A percentile compares a stretch with the other conserved stretches of the same genome.
Evolutionary conservation across 1,140 invertebrate genomes (phyloP).

Genomic region (Lepidurus arcticus): DNA sequence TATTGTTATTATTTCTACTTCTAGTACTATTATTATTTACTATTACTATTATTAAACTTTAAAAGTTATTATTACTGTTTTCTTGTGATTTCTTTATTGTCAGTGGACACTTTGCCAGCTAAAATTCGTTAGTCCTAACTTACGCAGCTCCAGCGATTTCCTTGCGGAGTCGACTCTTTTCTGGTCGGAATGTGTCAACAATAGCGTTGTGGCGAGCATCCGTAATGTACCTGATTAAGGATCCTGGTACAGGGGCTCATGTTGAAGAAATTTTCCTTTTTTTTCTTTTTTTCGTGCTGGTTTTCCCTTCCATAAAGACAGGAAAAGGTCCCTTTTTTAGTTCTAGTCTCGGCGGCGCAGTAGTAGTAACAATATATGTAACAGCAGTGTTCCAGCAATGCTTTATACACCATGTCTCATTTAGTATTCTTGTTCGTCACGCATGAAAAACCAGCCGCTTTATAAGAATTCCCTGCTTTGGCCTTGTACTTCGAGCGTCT

Average conservation of each 20-base stretch:
- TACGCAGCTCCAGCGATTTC: no score
- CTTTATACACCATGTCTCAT: background rate
- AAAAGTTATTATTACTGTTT: no score
- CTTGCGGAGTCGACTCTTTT: no score
- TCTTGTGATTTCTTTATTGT: no score
- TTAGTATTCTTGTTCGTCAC: slow-evolving; percentile 6
- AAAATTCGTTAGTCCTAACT: no score
- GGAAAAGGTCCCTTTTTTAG: background rate
- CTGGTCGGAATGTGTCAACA: background rate
- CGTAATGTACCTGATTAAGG: background rate
- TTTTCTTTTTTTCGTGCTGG: background rate
- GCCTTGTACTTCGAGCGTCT: background rate
- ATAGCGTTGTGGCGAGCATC: background rate
- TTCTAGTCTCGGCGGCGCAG: background rate
- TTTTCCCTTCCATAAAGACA: background rate
- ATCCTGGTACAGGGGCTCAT: background rate
- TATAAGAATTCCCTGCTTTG: background rate
- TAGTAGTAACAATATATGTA: background rate
- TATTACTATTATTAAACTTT: no score
- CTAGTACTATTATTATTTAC: no score
- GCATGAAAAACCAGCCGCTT: background rate
- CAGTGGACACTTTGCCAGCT: no score
- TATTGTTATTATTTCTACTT: no score
- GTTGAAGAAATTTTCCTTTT: no score
- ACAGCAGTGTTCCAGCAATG: background rate